Evolutionary conservation across 2,888 invertebrate genomes (phyloP).

Genomic region (Andrena marginata): DNA sequence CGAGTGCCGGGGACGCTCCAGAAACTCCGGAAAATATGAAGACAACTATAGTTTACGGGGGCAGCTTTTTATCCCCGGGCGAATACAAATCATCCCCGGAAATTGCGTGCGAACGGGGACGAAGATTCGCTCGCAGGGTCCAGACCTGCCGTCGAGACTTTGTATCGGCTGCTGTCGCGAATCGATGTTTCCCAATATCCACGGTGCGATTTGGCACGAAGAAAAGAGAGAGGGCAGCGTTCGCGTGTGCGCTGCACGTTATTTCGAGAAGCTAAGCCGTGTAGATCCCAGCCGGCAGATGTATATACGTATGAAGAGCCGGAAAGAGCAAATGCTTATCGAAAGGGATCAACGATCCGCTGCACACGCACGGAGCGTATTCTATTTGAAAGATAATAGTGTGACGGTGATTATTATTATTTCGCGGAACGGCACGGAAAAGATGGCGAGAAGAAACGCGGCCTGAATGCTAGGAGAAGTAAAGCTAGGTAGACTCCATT

Average conservation of each 20-base stretch:
- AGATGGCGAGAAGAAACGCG: neutral
- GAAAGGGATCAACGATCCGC: conserved; percentile 6
- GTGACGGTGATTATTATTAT: conserved; percentile 7
- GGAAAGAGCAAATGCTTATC: conserved; percentile 26
- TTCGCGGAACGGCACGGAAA: neutral
- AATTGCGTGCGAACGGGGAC: conserved; percentile 33
- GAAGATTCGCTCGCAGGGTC: neutral
- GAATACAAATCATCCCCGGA: conserved; percentile 57
- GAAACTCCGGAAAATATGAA: conserved; percentile 64
- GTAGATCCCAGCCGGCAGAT: conserved; percentile 9
- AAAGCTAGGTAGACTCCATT: neutral
- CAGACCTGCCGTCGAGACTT: neutral
- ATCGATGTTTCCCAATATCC: conserved; percentile 16
- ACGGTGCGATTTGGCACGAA: neutral
- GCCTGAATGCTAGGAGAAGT: neutral
- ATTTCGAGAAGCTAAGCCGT: conserved; percentile 11
- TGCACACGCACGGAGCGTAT: neutral
- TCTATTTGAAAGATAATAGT: conserved; percentile 1
- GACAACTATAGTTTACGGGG: conserved; percentile 57
- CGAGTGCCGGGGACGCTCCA: conserved; percentile 47
- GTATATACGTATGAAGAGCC: neutral
- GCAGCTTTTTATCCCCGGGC: conserved; percentile 44
- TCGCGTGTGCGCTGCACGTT: conserved; percentile 36
- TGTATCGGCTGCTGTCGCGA: neutral
- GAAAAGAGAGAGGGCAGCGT: neutral